Percentiles rank a stretch among this genome's conserved stretches.
Conservation (phyloP, 1,140 invertebrate species). For the Drosophila melanica region DNA sequence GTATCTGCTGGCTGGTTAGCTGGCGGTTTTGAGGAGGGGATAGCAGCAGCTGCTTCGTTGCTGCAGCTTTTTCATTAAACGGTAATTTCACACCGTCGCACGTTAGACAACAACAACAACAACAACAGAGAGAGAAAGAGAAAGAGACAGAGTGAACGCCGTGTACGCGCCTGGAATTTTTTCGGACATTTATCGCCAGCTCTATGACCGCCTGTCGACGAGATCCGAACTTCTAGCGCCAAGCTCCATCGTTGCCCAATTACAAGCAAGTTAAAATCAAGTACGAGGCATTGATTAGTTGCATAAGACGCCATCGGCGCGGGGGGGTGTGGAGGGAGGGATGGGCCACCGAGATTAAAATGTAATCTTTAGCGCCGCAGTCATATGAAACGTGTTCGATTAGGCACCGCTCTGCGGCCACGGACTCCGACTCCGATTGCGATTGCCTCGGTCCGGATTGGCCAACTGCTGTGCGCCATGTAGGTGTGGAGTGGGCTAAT, state of each 20-base stretch:
- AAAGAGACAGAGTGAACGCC: constrained; percentile 2
- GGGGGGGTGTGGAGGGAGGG: neutral
- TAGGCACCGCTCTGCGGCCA: constrained; percentile 51
- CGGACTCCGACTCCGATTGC: neutral
- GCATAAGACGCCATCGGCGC: constrained; percentile 15
- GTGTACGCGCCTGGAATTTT: constrained; percentile 74
- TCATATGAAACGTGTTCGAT: constrained; percentile 81
- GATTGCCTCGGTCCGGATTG: constrained; percentile 27
- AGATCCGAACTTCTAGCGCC: constrained; percentile 43
- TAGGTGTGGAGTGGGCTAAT: constrained; percentile 64
- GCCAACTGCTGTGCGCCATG: constrained; percentile 71
- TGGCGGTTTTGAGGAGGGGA: no score
- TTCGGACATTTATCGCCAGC: constrained; percentile 71
- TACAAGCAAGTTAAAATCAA: constrained; percentile 82
- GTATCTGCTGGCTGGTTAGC: constrained; percentile 13
- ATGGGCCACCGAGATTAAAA: constrained; percentile 68
- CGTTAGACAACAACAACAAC: constrained; percentile 22
- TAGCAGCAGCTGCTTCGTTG: neutral
- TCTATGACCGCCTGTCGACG: constrained; percentile 49
- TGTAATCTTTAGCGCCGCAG: constrained; percentile 80
- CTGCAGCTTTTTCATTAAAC: constrained; percentile 73
- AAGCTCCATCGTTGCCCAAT: constrained; percentile 71
- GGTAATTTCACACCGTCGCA: constrained; percentile 70
- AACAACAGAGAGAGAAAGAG: neutral
- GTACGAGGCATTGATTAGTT: constrained; percentile 78